Base-by-base conservation (phyloP, 2,888 invertebrate genomes). In the Caenorhabditis afra region DNA sequence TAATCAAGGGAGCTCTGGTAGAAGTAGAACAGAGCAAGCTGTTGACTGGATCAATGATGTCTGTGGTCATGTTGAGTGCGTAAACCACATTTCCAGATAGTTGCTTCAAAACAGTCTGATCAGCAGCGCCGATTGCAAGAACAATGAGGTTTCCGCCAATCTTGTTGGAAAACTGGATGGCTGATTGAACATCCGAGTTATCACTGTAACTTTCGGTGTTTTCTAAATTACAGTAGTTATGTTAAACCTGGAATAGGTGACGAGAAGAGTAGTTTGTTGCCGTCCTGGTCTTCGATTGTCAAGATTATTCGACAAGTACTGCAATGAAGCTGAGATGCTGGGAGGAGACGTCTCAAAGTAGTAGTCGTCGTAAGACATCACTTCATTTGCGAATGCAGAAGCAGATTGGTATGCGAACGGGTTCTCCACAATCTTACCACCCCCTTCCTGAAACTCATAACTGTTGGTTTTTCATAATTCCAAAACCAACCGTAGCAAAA, bases 181-280 rank as follows among this genome's bases (percentile, higher is more conserved):
- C 55, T 12, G 12, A 67, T 49, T 55, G 61, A 5, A 66, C 66
- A 62, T 78, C 57, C 11, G 49, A 16, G 41, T 61, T 62, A 18
- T 57, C 41, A 39, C 73, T 70, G 29, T 16, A 66, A 52, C 7
- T 29, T 3, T 7, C 7, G 4, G 7, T 29, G 7, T 5, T 3
- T 7, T 5, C 29, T 29, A 7, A 29, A 29, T 29, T 29, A 5
- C 29, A 49, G 18, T n/a, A 5, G n/a, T 10, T 18, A 1, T 20
- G 12, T 12, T 7, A 20, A 66, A 75, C 75, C 75, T 71, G 12
- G 77, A 77, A 49, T 77, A 77, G 39, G 77, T 77, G 53, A 77
- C 45, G 0, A 71, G 20, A 16, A 77, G 18, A 11, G 70, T 65
- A 11, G 67, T 35, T 16, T 67, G 77, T 12, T 59, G n/a, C 11